These are phyloP conservation scores for Oryzias woworae DNA, from an alignment of 2,113 vertebrate genomes.

Conservation along the genomic window DNA sequence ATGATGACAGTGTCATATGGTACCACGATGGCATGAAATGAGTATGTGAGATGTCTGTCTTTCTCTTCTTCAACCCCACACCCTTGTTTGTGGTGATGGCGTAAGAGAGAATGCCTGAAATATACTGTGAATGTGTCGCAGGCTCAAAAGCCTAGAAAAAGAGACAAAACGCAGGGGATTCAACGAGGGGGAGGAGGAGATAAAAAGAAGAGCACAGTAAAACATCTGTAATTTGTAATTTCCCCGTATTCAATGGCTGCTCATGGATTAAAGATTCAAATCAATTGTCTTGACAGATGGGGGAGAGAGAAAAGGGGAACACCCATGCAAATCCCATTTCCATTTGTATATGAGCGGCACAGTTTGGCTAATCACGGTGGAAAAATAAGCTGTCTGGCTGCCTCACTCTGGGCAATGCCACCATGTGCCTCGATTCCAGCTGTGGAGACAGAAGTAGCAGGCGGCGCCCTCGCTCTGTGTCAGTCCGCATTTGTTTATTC, in stretches of 20 bases:
- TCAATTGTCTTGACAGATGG: constrained; percentile 99
- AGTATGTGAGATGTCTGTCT: constrained; percentile 48
- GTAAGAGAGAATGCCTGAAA: constrained; percentile 18
- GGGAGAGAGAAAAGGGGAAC: constrained; percentile 71
- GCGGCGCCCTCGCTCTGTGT: constrained; percentile 32
- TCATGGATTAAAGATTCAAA: constrained; percentile 99
- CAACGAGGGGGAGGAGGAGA: constrained; percentile 55
- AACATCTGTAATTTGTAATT: constrained; percentile 99
- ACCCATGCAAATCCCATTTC: constrained; percentile 82
- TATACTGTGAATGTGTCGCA: constrained; percentile 50
- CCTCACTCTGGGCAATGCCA: constrained; percentile 75
- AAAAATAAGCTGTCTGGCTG: constrained; percentile 78
- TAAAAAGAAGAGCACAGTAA: constrained; percentile 90
- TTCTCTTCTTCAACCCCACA: neutral
- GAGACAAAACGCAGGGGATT: constrained; percentile 64
- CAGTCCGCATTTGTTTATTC: constrained; percentile 48
- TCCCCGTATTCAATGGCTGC: constrained; percentile 97
- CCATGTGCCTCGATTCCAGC: constrained; percentile 71
- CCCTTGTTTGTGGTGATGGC: constrained; percentile 44
- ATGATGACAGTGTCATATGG: constrained; percentile 98
- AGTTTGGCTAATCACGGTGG: constrained; percentile 79
- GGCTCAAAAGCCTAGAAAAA: constrained; percentile 71
- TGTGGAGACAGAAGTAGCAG: constrained; percentile 66
- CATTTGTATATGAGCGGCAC: constrained; percentile 92
- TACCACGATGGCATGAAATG: constrained; percentile 86